Base-by-base conservation (phyloP, 2,888 invertebrate species). In the Carpatolechia fugitivella region DNA sequence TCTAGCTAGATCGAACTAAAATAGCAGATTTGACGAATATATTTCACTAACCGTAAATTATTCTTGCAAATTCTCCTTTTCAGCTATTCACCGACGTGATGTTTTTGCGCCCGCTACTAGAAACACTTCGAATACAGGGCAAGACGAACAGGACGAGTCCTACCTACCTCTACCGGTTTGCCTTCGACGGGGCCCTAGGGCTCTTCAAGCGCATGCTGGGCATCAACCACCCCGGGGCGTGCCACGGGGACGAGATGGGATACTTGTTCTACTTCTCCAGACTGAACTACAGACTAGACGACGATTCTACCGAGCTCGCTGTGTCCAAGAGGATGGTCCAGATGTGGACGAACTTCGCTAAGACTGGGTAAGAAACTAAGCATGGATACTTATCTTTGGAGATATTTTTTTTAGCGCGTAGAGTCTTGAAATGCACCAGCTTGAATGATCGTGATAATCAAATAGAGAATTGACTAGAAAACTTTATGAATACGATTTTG, bases 291-390 rank as follows among this genome's bases (percentile, higher is more conserved):
- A 86, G 91, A 60, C 72, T 93, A 18, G 92, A 93, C 62, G 92
- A 92, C 13, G 88, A 87, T 52, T 92, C 93, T 0, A 82, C 91
- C 11, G 93, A 93, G 64, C 82, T 92, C 5, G 85, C 85, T 35
- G 92, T 93, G 0, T 92, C 92, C 41, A 87, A 85, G 58, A 85
- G 91, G 33, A 92, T 93, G 92, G 89, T 92, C 0, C 91, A 91
- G 65, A 85, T 93, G 91, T 93, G 93, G 93, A 91, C 93, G 24
- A 92, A 93, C 73, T 93, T 93, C 61, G 93, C 93, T 31, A 93
- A 92, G 78, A 92, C 91, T 60, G 93, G 93, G 93, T 93, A 69
- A 82, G 79, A 70, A 41, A 5, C 1, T 40, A 14, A 16, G 10
- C 10, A 6, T 10, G 7, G 8, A 3, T 24, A 24, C 24, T 24